Conservation (phyloP, 2,113 vertebrate species). For the Perca schrenkii region DNA sequence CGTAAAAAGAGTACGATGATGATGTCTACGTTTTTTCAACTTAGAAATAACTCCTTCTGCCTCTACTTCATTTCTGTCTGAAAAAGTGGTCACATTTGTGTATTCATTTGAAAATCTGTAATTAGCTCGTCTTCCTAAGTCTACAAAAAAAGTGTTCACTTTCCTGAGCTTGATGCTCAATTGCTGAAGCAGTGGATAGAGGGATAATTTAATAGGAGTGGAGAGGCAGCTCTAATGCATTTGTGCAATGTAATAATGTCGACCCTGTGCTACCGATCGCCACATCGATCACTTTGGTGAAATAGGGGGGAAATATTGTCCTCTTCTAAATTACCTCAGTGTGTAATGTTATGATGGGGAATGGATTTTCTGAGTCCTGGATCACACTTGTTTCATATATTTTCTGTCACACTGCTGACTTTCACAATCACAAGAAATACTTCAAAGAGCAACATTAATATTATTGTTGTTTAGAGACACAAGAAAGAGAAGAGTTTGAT, state of each 20-base stretch:
- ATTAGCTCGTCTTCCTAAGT: background rate
- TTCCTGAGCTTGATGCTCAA: background rate
- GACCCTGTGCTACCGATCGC: constrained; percentile 53
- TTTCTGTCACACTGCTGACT: constrained; percentile 31
- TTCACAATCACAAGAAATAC: constrained; percentile 5
- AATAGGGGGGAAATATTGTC: constrained; percentile 55
- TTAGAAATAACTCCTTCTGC: background rate
- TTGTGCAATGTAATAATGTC: constrained; percentile 68
- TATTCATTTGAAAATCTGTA: constrained; percentile 4
- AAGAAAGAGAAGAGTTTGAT: background rate
- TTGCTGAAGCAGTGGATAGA: constrained; percentile 45
- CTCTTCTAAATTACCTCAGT: constrained; percentile 56
- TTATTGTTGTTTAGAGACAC: background rate
- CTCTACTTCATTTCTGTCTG: background rate
- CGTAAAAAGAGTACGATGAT: too few relatives aligned
- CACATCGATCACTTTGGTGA: constrained; percentile 74
- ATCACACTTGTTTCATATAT: constrained; percentile 1
- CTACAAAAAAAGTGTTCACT: constrained; percentile 7
- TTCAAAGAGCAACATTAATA: constrained; percentile 2
- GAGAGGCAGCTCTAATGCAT: constrained; percentile 52
- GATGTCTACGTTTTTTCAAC: background rate
- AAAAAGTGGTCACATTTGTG: constrained; percentile 7
- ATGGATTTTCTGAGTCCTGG: constrained; percentile 24
- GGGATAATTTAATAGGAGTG: constrained; percentile 65
- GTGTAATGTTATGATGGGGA: constrained; percentile 41